Conservation (phyloP, 2,888 invertebrate species). For the Diabrotica balteata region DNA sequence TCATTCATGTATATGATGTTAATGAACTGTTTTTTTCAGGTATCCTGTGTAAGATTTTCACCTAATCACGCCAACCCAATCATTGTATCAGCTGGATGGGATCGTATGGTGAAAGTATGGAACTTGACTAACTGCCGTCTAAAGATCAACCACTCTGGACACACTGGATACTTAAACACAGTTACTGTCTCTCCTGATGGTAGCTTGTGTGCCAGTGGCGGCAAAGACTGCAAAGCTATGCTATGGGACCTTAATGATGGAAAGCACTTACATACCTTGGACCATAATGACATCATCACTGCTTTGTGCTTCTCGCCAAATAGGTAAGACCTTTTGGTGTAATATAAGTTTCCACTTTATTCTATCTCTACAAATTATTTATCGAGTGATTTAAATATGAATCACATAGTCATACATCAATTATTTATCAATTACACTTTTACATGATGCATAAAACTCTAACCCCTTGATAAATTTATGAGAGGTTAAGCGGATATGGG, state of each 20-base stretch:
- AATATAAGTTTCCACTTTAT: not conserved
- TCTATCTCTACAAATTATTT: too few species aligned
- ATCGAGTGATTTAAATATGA: too few species aligned
- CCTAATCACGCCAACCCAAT: constrained; percentile 98
- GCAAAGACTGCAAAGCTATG: constrained; percentile 99
- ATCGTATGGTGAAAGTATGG: constrained; percentile 98
- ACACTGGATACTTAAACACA: constrained; percentile 96
- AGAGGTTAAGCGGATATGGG: constrained; percentile 61
- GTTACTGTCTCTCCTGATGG: constrained; percentile 99
- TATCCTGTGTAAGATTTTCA: constrained; percentile 96
- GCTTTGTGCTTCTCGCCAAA: constrained; percentile 99
- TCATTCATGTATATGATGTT: too few species aligned
- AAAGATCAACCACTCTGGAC: constrained; percentile 98
- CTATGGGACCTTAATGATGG: constrained; percentile 99
- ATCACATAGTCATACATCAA: too few species aligned
- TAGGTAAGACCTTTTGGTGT: constrained; percentile 62
- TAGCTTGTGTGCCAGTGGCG: constrained; percentile 98
- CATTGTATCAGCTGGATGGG: constrained; percentile 99
- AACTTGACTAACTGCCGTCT: constrained; percentile 98
- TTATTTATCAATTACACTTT: constrained; percentile 3
- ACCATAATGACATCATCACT: constrained; percentile 98
- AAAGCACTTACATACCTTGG: constrained; percentile 97
- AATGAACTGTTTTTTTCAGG: constrained; percentile 39
- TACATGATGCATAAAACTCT: constrained; percentile 48
- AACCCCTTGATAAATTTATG: constrained; percentile 56